Conservation (phyloP, 2,113 vertebrate species). For the Bos taurus region DNA sequence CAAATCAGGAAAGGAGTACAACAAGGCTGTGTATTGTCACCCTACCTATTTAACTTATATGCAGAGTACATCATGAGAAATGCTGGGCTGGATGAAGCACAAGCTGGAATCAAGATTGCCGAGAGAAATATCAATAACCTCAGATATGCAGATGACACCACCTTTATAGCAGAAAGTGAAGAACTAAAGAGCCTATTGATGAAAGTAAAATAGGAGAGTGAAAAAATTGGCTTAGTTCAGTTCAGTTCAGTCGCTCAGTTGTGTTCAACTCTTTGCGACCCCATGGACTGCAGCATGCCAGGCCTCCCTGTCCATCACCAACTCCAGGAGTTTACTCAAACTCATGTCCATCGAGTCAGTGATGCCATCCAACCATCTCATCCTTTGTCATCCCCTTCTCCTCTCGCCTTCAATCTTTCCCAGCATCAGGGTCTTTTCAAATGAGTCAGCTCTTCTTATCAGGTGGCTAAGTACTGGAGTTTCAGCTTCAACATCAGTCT, state of each 20-base stretch:
- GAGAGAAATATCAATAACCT: background rate
- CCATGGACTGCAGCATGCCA: background rate
- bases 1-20: background rate
- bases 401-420: too few species aligned
- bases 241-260: background rate
- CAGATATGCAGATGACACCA: background rate
- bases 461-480: too few species aligned
- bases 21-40: background rate
- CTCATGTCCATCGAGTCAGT: too few species aligned
- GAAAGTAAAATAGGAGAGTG: background rate
- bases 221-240: background rate
- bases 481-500: background rate
- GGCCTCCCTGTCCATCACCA: background rate
- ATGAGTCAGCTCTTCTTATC: too few species aligned
- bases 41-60: background rate
- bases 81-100: background rate
- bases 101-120: background rate
- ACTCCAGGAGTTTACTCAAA: too few species aligned
- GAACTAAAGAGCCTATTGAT: background rate
- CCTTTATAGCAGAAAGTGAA: background rate
- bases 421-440: too few species aligned
- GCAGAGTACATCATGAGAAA: background rate
- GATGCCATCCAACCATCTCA: too few species aligned
- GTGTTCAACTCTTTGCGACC: rapidly evolving
- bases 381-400: too few species aligned